A percentile compares a stretch with the other conserved stretches of the same genome.
Evolutionary conservation across 2,113 vertebrate genomes (phyloP).

Genomic region (Brachypteracias leptosomus): DNA sequence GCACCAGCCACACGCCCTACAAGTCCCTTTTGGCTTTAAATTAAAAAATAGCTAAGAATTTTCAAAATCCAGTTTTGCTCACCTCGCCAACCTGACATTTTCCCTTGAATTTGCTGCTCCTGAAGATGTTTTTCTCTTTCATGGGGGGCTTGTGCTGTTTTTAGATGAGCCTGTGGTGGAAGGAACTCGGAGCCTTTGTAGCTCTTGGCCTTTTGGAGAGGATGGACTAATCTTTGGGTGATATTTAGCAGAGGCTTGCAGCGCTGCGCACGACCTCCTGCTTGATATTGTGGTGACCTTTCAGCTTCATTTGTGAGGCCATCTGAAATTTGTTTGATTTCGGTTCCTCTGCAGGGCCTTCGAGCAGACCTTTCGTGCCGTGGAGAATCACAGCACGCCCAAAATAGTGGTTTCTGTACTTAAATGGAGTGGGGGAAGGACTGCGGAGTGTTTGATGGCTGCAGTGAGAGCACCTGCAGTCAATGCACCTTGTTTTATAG

Average conservation of each 20-base stretch:
- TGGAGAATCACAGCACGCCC: neutral
- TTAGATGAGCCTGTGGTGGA: neutral
- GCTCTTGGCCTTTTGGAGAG: neutral
- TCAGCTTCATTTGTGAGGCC: neutral
- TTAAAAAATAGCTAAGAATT: neutral
- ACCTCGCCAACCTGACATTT: neutral
- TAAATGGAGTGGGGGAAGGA: neutral
- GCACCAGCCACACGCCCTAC: neutral
- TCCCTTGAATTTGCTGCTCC: neutral
- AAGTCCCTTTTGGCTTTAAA: neutral
- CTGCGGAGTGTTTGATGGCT: neutral
- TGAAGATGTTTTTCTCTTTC: neutral
- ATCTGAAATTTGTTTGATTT: constrained; percentile 22
- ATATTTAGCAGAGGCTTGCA: constrained; percentile 56
- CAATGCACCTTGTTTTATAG: neutral
- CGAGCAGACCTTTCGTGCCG: neutral
- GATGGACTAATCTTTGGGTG: constrained; percentile 44
- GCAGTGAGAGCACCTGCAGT: neutral
- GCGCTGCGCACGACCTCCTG: neutral
- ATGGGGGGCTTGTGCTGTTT: neutral
- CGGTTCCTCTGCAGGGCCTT: neutral
- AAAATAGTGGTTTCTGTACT: neutral
- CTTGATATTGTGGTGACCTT: constrained; percentile 30
- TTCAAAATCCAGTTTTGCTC: neutral
- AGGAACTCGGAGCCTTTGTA: neutral